phyloP scores from a whole-genome alignment of 2,113 vertebrate species.

The Sminthopsis crassicaudata region DNA sequence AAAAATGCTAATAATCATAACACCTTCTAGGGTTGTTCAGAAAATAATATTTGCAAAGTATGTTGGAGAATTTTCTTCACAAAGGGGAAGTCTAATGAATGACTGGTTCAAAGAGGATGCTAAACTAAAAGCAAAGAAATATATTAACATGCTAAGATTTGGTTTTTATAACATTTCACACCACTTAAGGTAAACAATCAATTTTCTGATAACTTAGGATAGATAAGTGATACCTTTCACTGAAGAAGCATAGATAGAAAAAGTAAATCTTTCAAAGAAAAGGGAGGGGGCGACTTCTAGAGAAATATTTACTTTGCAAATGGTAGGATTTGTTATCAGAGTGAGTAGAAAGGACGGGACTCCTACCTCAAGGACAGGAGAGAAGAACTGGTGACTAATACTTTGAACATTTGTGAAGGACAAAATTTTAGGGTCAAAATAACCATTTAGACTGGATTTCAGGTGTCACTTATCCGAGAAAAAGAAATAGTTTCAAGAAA shows the following conservation, averaged over 20 bases:
- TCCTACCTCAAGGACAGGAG: neutral
- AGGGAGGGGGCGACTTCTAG: neutral
- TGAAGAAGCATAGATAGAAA: neutral
- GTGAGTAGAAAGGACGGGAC: too few species aligned
- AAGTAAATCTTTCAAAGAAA: neutral
- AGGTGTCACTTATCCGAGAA: neutral
- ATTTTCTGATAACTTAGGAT: neutral
- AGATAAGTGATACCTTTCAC: neutral
- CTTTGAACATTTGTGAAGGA: neutral
- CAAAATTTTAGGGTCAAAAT: neutral
- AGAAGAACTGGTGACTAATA: neutral
- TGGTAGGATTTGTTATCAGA: neutral
- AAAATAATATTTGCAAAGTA: neutral
- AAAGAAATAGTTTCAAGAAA: neutral
- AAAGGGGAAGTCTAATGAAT: neutral
- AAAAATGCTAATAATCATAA: neutral
- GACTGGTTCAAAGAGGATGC: neutral
- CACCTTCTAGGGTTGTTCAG: neutral
- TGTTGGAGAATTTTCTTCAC: neutral
- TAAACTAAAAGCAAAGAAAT: neutral
- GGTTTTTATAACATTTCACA: neutral
- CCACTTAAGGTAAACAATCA: neutral
- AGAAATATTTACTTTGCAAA: neutral
- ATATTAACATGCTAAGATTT: neutral
- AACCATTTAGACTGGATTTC: neutral